A percentile compares a stretch with the other conserved stretches of the same genome.
Conservation (phyloP, 2,888 invertebrate species). For the Sussaba pulchella region DNA sequence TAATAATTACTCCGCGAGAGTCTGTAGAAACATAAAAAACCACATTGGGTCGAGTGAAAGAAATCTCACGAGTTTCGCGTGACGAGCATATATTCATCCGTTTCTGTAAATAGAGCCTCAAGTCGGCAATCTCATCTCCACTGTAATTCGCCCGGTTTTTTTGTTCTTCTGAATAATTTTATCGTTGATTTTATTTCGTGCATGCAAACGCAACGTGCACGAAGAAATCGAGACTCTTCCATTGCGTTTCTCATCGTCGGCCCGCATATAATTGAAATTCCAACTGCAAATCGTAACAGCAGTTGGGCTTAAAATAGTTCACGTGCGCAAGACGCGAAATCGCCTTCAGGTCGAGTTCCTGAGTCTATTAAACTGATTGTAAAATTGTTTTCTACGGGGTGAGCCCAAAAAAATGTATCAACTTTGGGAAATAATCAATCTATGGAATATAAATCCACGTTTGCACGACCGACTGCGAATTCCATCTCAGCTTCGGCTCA, state of each 20-base stretch:
- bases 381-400: no score
- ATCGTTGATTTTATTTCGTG: no score
- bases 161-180: no score
- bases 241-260: slow-evolving; percentile 20
- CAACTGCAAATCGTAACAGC: not conserved
- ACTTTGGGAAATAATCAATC: no score
- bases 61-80: slow-evolving; percentile 53
- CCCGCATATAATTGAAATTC: slow-evolving; percentile 35
- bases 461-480: not conserved
- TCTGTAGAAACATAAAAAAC: no score
- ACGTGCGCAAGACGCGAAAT: no score
- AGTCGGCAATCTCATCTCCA: slow-evolving; percentile 28
- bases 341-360: no score
- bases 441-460: no score
- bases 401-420: no score
- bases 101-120: slow-evolving; percentile 4
- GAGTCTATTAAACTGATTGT: no score
- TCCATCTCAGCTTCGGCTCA: slow-evolving; percentile 1
- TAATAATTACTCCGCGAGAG: no score
- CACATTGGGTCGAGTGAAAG: slow-evolving; percentile 2
- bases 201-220: not conserved
- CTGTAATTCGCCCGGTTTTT: slow-evolving; percentile 15
- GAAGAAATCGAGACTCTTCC: slow-evolving; percentile 25
- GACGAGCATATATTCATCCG: slow-evolving; percentile 36
- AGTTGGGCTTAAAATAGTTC: no score